phyloP scores from a whole-genome alignment of 2,888 invertebrate genomes.

The Cheilosia vulpina region DNA sequence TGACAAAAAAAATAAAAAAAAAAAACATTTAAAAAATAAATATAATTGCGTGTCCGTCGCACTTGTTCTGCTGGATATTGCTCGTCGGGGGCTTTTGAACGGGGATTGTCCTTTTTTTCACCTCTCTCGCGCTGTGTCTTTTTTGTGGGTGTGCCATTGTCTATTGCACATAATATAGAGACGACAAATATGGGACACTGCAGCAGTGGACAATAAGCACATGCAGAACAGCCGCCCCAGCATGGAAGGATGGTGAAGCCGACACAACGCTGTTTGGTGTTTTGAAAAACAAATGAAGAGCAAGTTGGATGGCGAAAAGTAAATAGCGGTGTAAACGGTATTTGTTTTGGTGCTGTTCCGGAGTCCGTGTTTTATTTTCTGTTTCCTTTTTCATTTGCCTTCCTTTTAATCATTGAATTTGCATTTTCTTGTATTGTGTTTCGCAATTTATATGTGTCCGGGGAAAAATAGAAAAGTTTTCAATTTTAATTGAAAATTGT shows the following conservation, averaged over 20 bases:
- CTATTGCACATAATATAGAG: conserved; percentile 17
- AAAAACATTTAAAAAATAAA: conserved; percentile 26
- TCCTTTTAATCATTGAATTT: conserved; percentile 23
- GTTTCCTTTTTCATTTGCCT: conserved; percentile 14
- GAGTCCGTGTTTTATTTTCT: conserved; percentile 5
- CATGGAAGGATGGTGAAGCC: conserved; percentile 1
- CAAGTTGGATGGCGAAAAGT: conserved; percentile 5
- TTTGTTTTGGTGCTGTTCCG: conserved; percentile 4
- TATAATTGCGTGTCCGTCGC: conserved; percentile 70
- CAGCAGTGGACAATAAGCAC: conserved; percentile 20
- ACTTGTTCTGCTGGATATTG: conserved; percentile 49
- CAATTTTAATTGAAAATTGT: conserved; percentile 68
- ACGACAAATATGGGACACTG: conserved; percentile 35
- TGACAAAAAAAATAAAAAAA: not conserved
- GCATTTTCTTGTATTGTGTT: conserved; percentile 23
- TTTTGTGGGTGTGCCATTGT: conserved; percentile 35
- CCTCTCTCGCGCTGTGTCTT: not conserved
- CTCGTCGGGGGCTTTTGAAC: conserved; percentile 21
- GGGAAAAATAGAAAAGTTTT: conserved; percentile 45
- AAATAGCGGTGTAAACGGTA: conserved; percentile 49
- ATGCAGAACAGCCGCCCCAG: conserved; percentile 11
- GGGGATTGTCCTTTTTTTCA: not conserved
- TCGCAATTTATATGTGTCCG: conserved; percentile 29
- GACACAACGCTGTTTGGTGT: conserved; percentile 10
- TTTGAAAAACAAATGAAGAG: conserved; percentile 15